Evolutionary conservation across 2,113 vertebrate genomes (phyloP).

Genomic region (Chunga burmeisteri): DNA sequence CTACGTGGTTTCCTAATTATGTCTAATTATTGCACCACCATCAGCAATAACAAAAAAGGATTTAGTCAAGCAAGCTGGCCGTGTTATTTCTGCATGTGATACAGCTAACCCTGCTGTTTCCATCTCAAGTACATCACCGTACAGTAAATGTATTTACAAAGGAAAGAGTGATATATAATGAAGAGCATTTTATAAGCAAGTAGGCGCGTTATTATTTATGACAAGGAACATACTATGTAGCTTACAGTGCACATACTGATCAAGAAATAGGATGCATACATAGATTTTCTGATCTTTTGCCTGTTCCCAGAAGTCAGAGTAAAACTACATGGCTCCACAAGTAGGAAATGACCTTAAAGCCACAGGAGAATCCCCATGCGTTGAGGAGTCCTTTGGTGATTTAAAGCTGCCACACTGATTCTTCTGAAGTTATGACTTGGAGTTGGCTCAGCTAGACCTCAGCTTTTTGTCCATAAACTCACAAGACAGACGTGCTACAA

Average conservation of each 20-base stretch:
- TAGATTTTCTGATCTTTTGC: background rate
- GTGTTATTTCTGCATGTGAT: background rate
- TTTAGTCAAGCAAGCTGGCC: background rate
- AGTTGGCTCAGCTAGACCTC: background rate
- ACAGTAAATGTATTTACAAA: background rate
- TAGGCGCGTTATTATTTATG: background rate
- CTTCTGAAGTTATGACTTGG: background rate
- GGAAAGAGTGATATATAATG: background rate
- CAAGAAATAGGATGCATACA: background rate
- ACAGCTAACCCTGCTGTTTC: background rate
- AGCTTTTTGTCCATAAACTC: background rate
- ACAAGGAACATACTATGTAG: background rate
- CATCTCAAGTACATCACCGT: background rate
- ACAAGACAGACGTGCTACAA: rapidly evolving
- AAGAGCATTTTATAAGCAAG: background rate
- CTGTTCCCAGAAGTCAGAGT: background rate
- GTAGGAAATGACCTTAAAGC: background rate
- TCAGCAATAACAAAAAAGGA: background rate
- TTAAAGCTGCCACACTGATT: background rate
- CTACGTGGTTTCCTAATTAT: background rate
- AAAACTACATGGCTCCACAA: background rate
- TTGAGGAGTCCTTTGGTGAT: background rate
- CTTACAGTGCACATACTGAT: background rate
- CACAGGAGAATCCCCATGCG: background rate
- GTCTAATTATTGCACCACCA: background rate